Evolutionary conservation across 2,113 vertebrate genomes (phyloP).

Genomic region (Nipponia nippon): DNA sequence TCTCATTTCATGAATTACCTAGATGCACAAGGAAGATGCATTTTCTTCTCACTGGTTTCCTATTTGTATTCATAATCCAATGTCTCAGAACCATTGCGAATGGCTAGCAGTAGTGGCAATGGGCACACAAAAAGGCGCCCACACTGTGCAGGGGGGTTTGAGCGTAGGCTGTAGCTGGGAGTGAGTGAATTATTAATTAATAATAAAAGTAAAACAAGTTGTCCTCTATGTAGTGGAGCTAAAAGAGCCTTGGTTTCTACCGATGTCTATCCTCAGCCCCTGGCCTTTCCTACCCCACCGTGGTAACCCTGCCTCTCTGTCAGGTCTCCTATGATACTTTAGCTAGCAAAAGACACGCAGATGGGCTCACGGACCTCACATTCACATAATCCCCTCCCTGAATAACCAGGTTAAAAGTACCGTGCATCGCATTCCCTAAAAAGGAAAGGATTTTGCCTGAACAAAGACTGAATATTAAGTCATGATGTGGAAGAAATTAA

Average conservation of each 20-base stretch:
- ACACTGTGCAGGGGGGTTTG: background rate
- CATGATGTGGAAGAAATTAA: background rate
- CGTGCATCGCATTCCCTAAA: background rate
- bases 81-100: background rate
- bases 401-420: background rate
- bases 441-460: background rate
- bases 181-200: background rate
- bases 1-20: slow-evolving; percentile 30
- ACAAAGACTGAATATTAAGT: background rate
- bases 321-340: background rate
- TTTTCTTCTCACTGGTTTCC: background rate
- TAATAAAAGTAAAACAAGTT: background rate
- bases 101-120: background rate
- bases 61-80: background rate
- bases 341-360: background rate
- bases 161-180: background rate
- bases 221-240: background rate
- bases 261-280: background rate
- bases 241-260: background rate
- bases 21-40: background rate
- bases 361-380: background rate
- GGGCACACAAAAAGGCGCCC: background rate
- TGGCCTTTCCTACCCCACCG: background rate
- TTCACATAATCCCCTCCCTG: background rate
- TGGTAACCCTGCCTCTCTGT: background rate